Evolutionary conservation across 2,797 vertebrate genomes (phyloP).

Genomic region (Rachycentron canadum): DNA sequence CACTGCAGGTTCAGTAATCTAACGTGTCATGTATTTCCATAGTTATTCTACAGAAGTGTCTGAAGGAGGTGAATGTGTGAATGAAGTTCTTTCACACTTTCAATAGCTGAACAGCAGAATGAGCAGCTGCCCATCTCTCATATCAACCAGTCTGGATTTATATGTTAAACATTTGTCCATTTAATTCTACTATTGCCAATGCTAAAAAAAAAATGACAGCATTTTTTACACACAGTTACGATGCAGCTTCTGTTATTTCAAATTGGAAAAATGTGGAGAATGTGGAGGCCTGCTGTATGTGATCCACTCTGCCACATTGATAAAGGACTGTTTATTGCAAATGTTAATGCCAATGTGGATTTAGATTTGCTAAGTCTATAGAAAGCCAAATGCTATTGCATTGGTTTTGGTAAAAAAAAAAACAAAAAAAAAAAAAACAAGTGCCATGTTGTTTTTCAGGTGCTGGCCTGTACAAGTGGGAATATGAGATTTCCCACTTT

Average conservation of each 20-base stretch:
- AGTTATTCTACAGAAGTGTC: too few relatives aligned
- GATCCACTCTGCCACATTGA: background rate
- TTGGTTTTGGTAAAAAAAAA: background rate
- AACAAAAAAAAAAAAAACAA: background rate
- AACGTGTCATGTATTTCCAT: too few relatives aligned
- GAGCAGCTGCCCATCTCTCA: background rate
- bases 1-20: background rate
- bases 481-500: conserved; percentile 13
- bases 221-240: background rate
- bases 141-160: background rate
- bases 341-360: background rate
- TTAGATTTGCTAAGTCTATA: background rate
- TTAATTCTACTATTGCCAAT: background rate
- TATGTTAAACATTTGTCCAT: background rate
- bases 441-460: background rate
- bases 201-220: background rate
- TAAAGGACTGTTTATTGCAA: too few relatives aligned
- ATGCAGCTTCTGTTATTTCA: background rate
- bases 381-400: background rate
- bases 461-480: background rate
- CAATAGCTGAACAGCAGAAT: background rate
- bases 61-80: background rate
- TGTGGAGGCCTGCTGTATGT: background rate
- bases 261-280: background rate
- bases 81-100: background rate